Evolutionary conservation across 2,797 vertebrate genomes (phyloP).

Genomic region (Podarcis siculus): DNA sequence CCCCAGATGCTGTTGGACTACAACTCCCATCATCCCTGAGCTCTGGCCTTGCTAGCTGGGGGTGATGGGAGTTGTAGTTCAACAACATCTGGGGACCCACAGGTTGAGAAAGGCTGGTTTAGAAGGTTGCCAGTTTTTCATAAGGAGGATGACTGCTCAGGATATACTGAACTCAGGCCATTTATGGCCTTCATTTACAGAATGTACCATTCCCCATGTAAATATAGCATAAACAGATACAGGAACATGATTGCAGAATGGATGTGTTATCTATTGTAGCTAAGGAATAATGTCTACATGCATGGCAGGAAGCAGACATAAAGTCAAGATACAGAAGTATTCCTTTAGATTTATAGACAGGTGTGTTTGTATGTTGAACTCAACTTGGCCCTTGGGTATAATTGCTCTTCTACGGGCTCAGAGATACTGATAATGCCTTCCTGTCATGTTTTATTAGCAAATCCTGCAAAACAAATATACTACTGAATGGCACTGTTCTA

Average conservation of each 20-base stretch:
- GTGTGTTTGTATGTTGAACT: conserved; percentile 22
- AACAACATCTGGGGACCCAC: too few relatives aligned
- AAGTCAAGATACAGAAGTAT: conserved; percentile 15
- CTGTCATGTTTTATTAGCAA: conserved; percentile 34
- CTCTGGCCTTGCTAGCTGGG: too few relatives aligned
- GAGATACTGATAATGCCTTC: not conserved
- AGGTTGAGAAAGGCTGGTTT: not conserved
- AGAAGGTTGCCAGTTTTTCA: not conserved
- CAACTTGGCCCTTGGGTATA: conserved; percentile 21
- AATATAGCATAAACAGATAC: not conserved
- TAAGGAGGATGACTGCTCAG: not conserved
- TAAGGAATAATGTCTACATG: not conserved
- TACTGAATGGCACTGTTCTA: not conserved
- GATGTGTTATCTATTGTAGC: not conserved
- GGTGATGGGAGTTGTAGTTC: too few relatives aligned
- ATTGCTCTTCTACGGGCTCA: conserved; percentile 19
- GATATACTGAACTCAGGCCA: not conserved
- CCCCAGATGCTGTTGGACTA: too few relatives aligned
- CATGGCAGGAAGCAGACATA: conserved; percentile 6
- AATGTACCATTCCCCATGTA: not conserved
- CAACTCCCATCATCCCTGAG: too few relatives aligned
- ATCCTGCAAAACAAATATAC: conserved; percentile 32
- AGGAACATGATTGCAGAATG: not conserved
- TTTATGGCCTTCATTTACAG: not conserved
- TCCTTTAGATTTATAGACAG: conserved; percentile 13